phyloP scores from a whole-genome alignment of 2,797 vertebrate species.

The Simalia tracyae region DNA sequence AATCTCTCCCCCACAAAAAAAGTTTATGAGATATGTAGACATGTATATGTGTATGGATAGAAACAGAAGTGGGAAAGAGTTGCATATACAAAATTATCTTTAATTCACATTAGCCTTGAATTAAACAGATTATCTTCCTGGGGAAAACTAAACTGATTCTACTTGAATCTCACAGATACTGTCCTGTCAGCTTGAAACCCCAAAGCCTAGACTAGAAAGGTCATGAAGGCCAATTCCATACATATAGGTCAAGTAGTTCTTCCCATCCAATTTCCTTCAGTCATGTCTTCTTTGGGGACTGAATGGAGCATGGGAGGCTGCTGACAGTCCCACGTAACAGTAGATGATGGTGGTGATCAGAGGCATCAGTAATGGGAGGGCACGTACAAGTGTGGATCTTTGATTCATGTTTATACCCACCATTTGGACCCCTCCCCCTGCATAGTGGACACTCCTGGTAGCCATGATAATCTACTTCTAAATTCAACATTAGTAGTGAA shows the following conservation, averaged over 20 bases:
- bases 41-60: background rate
- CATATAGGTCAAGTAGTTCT: background rate
- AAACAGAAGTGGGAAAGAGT: background rate
- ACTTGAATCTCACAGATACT: background rate
- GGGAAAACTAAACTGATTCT: background rate
- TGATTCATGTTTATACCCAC: background rate
- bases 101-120: background rate
- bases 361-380: background rate
- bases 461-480: background rate
- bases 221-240: background rate
- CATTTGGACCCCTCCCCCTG: background rate
- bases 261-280: background rate
- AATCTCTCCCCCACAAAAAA: background rate
- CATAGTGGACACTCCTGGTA: background rate
- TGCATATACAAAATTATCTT: background rate
- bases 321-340: background rate
- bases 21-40: background rate
- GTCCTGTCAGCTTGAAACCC: background rate
- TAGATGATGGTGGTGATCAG: background rate
- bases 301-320: background rate
- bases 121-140: background rate
- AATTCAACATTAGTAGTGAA: background rate
- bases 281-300: background rate
- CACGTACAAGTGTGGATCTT: background rate
- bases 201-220: background rate